These are phyloP conservation scores for Ascaphus truei DNA, from an alignment of 2,113 vertebrate genomes.

Conservation along the genomic window DNA sequence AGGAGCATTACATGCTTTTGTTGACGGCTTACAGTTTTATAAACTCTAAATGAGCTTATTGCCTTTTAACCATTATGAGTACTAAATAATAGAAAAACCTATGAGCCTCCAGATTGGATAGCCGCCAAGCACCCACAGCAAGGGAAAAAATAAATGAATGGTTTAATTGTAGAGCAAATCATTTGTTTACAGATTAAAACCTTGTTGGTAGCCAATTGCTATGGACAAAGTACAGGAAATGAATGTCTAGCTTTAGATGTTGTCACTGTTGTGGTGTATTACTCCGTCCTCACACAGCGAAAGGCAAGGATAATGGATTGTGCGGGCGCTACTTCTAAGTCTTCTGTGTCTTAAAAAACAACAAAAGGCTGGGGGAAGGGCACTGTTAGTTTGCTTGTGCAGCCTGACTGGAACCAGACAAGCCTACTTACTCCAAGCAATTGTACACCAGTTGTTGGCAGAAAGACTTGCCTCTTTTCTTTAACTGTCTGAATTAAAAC, in stretches of 20 bases:
- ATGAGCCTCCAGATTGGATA: slow-evolving; percentile 57
- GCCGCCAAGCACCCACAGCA: slow-evolving; percentile 53
- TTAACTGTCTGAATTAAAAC: slow-evolving; percentile 28
- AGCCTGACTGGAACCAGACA: slow-evolving; percentile 45
- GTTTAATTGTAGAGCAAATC: slow-evolving; percentile 67
- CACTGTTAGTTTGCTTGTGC: slow-evolving; percentile 33
- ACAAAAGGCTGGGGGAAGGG: slow-evolving; percentile 47
- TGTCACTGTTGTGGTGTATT: slow-evolving; percentile 47
- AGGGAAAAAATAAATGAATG: slow-evolving; percentile 49
- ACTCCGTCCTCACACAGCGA: slow-evolving; percentile 28
- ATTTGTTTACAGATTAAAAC: slow-evolving; percentile 73
- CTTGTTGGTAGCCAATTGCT: slow-evolving; percentile 60
- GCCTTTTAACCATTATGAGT: slow-evolving; percentile 66
- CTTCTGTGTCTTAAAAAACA: slow-evolving; percentile 41
- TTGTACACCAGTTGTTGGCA: slow-evolving; percentile 40
- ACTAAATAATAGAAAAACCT: slow-evolving; percentile 63
- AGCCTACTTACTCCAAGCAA: slow-evolving; percentile 41
- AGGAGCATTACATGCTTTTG: slow-evolving; percentile 61
- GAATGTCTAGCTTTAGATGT: slow-evolving; percentile 53
- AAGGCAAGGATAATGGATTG: slow-evolving; percentile 41
- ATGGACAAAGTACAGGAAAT: slow-evolving; percentile 55
- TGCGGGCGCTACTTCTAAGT: slow-evolving; percentile 39
- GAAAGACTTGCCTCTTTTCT: slow-evolving; percentile 45
- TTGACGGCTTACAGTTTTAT: slow-evolving; percentile 66
- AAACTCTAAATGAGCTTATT: slow-evolving; percentile 69